Evolutionary conservation across 2,888 invertebrate species (phyloP), one percentile per base, ranked within the genome.

Genomic region (Heterodera filipjevi): DNA sequence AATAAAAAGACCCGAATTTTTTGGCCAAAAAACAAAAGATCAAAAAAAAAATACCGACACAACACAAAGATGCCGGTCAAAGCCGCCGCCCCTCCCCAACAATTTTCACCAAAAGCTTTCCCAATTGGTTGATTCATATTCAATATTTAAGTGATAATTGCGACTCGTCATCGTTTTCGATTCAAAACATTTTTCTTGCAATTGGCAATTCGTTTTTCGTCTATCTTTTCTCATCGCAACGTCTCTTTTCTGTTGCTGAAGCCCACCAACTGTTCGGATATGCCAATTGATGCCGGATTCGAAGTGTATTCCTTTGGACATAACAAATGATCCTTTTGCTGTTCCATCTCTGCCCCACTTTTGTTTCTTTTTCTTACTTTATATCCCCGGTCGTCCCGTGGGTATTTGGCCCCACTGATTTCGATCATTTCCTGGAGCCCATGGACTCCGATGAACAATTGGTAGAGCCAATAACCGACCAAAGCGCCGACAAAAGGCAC

Each of bases 401-500:
- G 82, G 53, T 82, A 82, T 64, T 83, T 81, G 19, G 81, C 80
- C 33, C 79, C 79, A 33, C 83, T 84, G 66, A 82, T 82, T 30
- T 81, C 81, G 70, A 82, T 77, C 33, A 79, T 75, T 71, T 79
- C 79, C 71, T 78, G 66, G 22, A 79, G 68, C n/a, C 91, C 91
- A 84, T 92, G 92, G 5, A 90, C 84, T n/a, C 91, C 91, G 39
- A 92, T 89, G 80, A 90, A 87, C 19, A 91, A 77, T 79, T 90
- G 89, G 85, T 92, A 92, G 39, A 90, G 78, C 80, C 89, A 87
- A 3, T 90, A 90, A 64, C 92, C 92, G 16, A 92, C 66, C 2
- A 92, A 82, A 10, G 91, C 92, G 12, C 92, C 92, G 76, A 92
- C 83, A 83, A 92, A 90, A 2, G 92, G 91, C 1, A 90, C 92